Conservation (phyloP, 2,113 vertebrate genomes). For the Pristiophorus japonicus region DNA sequence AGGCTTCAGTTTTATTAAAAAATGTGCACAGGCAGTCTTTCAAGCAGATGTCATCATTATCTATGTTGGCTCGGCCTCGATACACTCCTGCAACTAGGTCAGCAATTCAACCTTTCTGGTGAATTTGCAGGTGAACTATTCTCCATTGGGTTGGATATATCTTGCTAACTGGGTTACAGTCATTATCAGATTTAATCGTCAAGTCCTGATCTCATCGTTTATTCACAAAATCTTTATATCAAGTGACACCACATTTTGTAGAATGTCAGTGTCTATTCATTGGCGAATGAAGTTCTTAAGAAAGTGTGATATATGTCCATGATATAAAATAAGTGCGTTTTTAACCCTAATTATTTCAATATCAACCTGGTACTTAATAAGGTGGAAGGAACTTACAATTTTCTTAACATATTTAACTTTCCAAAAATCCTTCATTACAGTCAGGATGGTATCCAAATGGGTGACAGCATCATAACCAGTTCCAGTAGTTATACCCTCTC, state of each 20-base stretch:
- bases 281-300: conserved; percentile 70
- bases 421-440: conserved; percentile 74
- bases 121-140: conserved; percentile 65
- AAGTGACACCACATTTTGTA: conserved; percentile 63
- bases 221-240: conserved; percentile 68
- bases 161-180: conserved; percentile 73
- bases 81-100: conserved; percentile 79
- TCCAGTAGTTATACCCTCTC: conserved; percentile 72
- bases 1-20: conserved; percentile 72
- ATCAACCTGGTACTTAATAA: conserved; percentile 71
- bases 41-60: conserved; percentile 67
- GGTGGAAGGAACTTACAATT: background rate
- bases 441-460: conserved; percentile 76
- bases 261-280: conserved; percentile 65
- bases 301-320: conserved; percentile 54
- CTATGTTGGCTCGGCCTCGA: conserved; percentile 66
- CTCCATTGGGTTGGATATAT: conserved; percentile 59
- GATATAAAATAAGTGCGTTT: conserved; percentile 66
- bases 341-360: conserved; percentile 75
- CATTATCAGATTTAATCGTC: conserved; percentile 78
- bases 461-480: conserved; percentile 74
- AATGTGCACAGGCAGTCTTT: conserved; percentile 70
- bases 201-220: conserved; percentile 56
- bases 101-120: conserved; percentile 75
- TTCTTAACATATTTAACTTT: background rate